Percentiles rank a stretch among this genome's conserved stretches.
Evolutionary conservation across 2,113 vertebrate species (phyloP).

Genomic region (Centropus unirufus): DNA sequence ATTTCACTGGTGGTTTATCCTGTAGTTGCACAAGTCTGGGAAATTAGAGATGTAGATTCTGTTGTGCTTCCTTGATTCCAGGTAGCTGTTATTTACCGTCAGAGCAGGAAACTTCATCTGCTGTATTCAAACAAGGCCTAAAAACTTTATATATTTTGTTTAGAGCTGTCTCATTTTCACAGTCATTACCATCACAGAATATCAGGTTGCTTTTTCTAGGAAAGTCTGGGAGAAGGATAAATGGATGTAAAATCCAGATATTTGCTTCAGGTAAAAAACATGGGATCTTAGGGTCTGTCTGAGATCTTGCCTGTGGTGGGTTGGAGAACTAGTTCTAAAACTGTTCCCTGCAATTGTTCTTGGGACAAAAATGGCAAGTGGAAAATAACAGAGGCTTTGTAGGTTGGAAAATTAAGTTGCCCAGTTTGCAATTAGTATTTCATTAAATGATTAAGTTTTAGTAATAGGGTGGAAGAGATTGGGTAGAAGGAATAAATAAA

Average conservation of each 20-base stretch:
- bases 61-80: neutral
- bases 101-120: conserved; percentile 2
- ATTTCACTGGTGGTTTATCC: neutral
- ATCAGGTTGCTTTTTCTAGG: neutral
- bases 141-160: neutral
- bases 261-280: fast-evolving
- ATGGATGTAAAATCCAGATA: neutral
- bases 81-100: neutral
- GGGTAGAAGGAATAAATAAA: neutral
- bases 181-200: neutral
- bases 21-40: neutral
- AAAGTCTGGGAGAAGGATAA: neutral
- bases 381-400: neutral
- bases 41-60: neutral
- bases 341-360: neutral
- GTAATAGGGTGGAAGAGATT: neutral
- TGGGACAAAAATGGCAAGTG: neutral
- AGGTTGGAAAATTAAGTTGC: neutral
- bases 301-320: neutral
- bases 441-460: neutral
- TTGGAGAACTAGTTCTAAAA: neutral
- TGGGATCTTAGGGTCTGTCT: neutral
- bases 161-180: neutral
- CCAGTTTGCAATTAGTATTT: neutral
- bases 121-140: neutral